phyloP scores from a whole-genome alignment of 1,140 invertebrate genomes.

The Drosophila nebulosa region DNA sequence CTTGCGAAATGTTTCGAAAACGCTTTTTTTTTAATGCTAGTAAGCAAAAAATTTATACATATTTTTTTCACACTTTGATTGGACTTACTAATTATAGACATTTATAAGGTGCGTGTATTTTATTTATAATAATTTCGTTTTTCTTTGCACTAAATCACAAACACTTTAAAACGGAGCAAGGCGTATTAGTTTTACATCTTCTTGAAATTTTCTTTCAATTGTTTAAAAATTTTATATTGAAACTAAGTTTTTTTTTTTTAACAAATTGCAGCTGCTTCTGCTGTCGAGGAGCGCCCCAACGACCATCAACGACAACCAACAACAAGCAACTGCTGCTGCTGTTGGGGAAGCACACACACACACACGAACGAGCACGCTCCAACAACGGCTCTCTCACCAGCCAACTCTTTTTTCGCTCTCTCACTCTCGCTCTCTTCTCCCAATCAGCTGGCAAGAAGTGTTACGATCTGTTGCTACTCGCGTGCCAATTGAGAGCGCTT shows the following conservation, averaged over 20 bases:
- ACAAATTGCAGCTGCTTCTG: not conserved
- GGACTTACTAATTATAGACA: conserved; percentile 61
- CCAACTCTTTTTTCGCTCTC: not conserved
- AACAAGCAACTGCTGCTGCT: not conserved
- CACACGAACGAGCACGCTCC: not conserved
- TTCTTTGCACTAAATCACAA: not conserved
- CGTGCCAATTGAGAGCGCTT: conserved; percentile 66
- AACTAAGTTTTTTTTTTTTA: not conserved
- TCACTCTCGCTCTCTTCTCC: not conserved
- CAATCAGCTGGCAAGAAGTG: conserved; percentile 29
- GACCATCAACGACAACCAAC: not conserved
- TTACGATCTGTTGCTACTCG: conserved; percentile 45
- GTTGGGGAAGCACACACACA: conserved; percentile 13
- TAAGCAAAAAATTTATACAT: conserved; percentile 20
- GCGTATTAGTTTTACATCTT: not conserved
- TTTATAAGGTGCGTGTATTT: not conserved
- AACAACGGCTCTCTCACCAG: not conserved
- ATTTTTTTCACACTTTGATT: conserved; percentile 24
- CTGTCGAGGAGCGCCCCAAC: not conserved
- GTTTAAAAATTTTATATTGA: conserved; percentile 5
- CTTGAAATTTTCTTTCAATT: not conserved
- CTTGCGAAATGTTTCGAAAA: conserved; percentile 57
- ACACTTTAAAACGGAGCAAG: not conserved
- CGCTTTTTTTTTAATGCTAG: conserved; percentile 41
- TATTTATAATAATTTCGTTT: conserved; percentile 15